Conservation (phyloP, 1,140 invertebrate genomes). For the Drosophila melanogaster region Release_6_plus_ISO1_MT NC_004354.4:7574501-7575000, state of each 20-base stretch:
- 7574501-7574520: neutral
- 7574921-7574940: neutral
- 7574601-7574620: slow-evolving; percentile 55
- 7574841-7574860: slow-evolving; percentile 54
- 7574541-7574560: neutral
- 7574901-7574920: neutral
- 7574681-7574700: slow-evolving; percentile 33
- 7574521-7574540: slow-evolving; percentile 17
- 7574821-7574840: slow-evolving; percentile 66
- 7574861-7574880: neutral
- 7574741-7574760: slow-evolving; percentile 48
- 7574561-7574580: neutral
- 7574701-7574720: slow-evolving; percentile 67
- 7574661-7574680: slow-evolving; percentile 64
- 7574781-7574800: slow-evolving; percentile 59
- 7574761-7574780: slow-evolving; percentile 67
- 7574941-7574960: neutral
- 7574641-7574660: slow-evolving; percentile 59
- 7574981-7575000: too few species aligned
- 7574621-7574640: slow-evolving; percentile 48
- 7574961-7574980: neutral
- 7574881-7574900: neutral
- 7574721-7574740: slow-evolving; percentile 66
- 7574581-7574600: slow-evolving; percentile 2
- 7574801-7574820: slow-evolving; percentile 49